Evolutionary conservation across 2,797 vertebrate species (phyloP), one percentile per base, ranked within the genome.

Genomic region (Neosalanx taihuensis): DNA sequence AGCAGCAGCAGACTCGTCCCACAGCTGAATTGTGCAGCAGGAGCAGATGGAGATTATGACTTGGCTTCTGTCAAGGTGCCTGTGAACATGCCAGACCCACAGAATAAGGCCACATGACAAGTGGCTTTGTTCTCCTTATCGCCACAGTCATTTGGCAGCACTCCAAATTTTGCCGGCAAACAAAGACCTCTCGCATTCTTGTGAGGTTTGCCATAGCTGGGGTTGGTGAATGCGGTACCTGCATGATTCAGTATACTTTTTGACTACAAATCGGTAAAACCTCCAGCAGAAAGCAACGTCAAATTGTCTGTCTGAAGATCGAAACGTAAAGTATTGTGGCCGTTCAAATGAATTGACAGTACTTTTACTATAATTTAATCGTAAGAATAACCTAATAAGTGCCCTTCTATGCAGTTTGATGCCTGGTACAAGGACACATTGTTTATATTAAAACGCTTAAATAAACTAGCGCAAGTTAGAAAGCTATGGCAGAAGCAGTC

Each of bases 101-200:
- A 74, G 72, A 78, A 75, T 85, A 78, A 77, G 79, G 73, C 79
- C 70, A 4, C 71, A 73, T 78, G 84, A 84, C 82, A 82, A 35
- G 59, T 68, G 73, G 29, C 76, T 86, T 89, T 89, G 85, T 86
- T 83, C 67, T 64, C 26, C 1, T 61, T 83, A 79, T 89, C 74
- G 75, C 81, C 75, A 64, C 23, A 46, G 67, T 59, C 65, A 67
- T 81, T 76, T 86, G 88, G 85, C 84, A 85, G 58, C 53, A 26
- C 30, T 74, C 79, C 87, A 87, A 80, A 82, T 75, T 71, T 73
- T 18, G 83, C 78, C 72, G 20, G 35, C 68, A 84, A 88, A 89
- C 81, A 90, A 89, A 89, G 83, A 23, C 73, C 64, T 73, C 84
- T 86, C 81, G 74, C 83, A 86, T 84, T 81, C 78, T 69, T 59